A percentile compares a stretch with the other conserved stretches of the same genome.
Evolutionary conservation across 1,140 invertebrate species (phyloP).

Genomic region (Rhopalosiphum maidis): DNA sequence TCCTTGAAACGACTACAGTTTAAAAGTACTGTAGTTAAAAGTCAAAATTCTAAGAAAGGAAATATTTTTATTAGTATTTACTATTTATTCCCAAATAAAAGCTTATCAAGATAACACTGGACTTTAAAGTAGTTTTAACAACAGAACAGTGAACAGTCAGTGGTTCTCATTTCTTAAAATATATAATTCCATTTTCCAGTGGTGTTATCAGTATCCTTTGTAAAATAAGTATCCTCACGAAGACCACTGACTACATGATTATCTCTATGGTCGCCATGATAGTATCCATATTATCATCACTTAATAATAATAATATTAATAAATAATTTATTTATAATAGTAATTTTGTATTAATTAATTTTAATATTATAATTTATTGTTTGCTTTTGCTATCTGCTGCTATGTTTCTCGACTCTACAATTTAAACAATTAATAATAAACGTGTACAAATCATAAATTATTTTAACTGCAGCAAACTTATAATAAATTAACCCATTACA

Average conservation of each 20-base stretch:
- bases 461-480: neutral
- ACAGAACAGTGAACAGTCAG: neutral
- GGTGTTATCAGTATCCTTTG: neutral
- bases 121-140: neutral
- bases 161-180: slow-evolving; percentile 3
- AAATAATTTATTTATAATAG: neutral
- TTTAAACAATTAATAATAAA: neutral
- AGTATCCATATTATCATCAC: neutral
- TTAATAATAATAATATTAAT: neutral
- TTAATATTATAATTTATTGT: neutral
- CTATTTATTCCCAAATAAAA: neutral
- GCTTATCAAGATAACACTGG: slow-evolving; percentile 1
- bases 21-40: neutral
- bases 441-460: neutral
- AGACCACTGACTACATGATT: neutral
- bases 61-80: neutral
- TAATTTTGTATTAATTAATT: neutral
- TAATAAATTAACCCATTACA: neutral
- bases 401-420: neutral
- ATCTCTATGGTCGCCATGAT: neutral
- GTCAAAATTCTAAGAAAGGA: neutral
- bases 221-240: neutral
- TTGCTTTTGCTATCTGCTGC: neutral
- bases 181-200: neutral
- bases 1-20: neutral